phyloP scores from a whole-genome alignment of 2,113 vertebrate genomes.

The Furnarius figulus region DNA sequence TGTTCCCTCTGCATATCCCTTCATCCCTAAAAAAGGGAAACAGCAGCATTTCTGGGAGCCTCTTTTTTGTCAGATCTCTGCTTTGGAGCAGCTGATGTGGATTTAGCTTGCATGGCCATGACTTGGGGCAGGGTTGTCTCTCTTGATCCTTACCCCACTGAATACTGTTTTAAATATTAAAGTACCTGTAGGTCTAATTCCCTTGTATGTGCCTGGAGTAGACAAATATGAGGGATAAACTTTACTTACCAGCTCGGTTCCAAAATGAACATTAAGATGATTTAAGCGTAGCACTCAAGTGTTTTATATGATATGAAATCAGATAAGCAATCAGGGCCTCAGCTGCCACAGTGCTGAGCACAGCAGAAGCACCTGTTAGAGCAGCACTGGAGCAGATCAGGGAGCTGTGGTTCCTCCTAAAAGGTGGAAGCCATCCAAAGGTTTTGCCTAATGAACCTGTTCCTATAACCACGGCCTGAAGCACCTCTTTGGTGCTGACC shows the following conservation, averaged over 20 bases:
- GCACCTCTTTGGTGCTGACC: not conserved
- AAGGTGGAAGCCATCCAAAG: not conserved
- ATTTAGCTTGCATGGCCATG: rapidly evolving
- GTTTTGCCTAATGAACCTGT: not conserved
- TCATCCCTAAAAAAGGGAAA: not conserved
- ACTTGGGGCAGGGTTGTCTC: not conserved
- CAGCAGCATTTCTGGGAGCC: not conserved
- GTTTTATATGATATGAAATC: not conserved
- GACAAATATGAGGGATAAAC: not conserved
- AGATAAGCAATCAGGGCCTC: not conserved
- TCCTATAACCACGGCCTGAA: not conserved
- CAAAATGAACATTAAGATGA: not conserved
- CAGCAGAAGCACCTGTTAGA: not conserved
- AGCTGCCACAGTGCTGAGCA: not conserved
- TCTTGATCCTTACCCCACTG: not conserved
- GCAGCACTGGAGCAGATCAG: not conserved
- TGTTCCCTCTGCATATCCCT: not conserved
- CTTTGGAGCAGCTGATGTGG: not conserved
- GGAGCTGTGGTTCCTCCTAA: not conserved
- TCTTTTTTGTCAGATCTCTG: not conserved
- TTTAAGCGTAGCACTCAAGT: not conserved
- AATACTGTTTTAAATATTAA: not conserved
- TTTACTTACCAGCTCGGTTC: not conserved
- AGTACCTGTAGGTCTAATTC: not conserved
- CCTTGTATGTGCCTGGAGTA: not conserved